phyloP scores from a whole-genome alignment of 2,888 invertebrate genomes.

The Hydrotaea diabolus region DNA sequence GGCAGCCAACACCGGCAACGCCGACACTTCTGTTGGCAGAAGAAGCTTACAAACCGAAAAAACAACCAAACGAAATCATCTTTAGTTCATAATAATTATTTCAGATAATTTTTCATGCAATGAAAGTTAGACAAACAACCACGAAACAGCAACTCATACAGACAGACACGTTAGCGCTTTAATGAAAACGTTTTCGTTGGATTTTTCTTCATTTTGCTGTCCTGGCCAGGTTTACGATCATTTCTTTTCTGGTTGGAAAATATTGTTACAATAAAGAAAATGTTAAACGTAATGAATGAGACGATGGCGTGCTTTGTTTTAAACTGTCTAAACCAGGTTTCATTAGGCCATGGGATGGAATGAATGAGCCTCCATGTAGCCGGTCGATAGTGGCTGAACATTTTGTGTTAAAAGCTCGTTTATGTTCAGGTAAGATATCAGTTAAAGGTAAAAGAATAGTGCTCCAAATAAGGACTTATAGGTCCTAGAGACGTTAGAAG shows the following conservation, averaged over 20 bases:
- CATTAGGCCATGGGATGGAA: not conserved
- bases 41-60: conserved; percentile 18
- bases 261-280: conserved; percentile 47
- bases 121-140: conserved; percentile 53
- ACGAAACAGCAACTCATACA: conserved; percentile 31
- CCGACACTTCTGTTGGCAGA: conserved; percentile 13
- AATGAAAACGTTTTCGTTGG: conserved; percentile 12
- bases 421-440: not conserved
- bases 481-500: too few species aligned
- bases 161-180: conserved; percentile 46
- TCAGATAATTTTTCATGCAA: conserved; percentile 57
- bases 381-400: not conserved
- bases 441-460: too few species aligned
- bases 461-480: too few species aligned
- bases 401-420: not conserved
- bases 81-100: conserved; percentile 64
- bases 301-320: conserved; percentile 65
- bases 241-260: conserved; percentile 5
- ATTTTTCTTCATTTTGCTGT: not conserved
- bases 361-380: not conserved
- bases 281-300: conserved; percentile 64
- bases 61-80: conserved; percentile 37
- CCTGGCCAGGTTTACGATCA: not conserved
- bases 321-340: conserved; percentile 38
- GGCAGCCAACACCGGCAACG: not conserved